Base-by-base conservation (phyloP, 2,888 invertebrate genomes). In the Phrixothrix hirtus region DNA sequence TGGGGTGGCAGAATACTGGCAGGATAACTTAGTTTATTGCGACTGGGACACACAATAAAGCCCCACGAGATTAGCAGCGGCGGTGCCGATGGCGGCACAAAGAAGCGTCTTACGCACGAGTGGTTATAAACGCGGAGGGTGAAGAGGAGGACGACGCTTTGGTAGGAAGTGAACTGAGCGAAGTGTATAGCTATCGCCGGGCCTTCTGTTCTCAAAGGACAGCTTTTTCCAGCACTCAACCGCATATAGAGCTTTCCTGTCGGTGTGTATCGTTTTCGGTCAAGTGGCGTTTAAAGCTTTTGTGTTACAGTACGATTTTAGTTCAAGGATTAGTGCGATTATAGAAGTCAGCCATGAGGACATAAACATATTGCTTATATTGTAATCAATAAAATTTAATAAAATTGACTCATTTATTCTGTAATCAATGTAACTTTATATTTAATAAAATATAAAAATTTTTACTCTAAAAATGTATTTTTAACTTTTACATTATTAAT, bases 21-120 rank as follows among this genome's bases (percentile, higher is more conserved):
- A 47, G 53, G 53, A 53, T 53, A 53, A 53, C 53, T 53, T 53
- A 53, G 53, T 53, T 53, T 53, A 53, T 53, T 53, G 53, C 53
- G 47, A 47, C 48, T 43, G 53, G 53, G 53, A 53, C 53, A 53
- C 41, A 53, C 53, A 53, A 53, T 53, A 53, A 53, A 53, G 53
- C 53, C 53, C 53, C 53, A 53, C 53, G 53, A 53, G 53, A 53
- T 53, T 53, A 53, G 47, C 53, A 48, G 36, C 53, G 47, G 48
- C 47, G 48, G 53, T 53, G 53, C 53, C 53, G 53, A 53, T 53
- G 53, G 53, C 48, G 53, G 47, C 53, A 53, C 53, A 53, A 53
- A 53, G 53, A 53, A 53, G 48, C 48, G 43, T 53, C 53, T 53
- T 53, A 53, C 53, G 53, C 53, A 53, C 53, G 53, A 53, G 53